Percentiles rank a stretch among this genome's conserved stretches.
These are phyloP conservation scores for Actias luna DNA, from an alignment of 2,888 invertebrate species.

Conservation along the genomic window DNA sequence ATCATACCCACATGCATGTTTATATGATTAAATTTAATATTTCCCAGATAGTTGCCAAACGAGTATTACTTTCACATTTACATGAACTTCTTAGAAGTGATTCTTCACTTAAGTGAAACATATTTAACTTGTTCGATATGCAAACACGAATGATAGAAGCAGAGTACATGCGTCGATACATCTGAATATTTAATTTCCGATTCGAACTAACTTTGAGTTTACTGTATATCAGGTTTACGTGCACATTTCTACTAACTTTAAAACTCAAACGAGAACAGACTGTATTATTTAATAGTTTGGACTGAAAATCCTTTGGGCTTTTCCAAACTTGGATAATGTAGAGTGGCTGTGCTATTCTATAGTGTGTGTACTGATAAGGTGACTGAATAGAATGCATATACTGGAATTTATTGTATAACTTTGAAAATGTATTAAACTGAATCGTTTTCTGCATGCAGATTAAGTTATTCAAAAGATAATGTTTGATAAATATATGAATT, in stretches of 20 bases:
- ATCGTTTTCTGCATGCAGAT: background rate
- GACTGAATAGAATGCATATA: background rate
- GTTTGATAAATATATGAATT: no score
- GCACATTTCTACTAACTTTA: background rate
- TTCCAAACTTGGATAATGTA: background rate
- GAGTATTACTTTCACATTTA: background rate
- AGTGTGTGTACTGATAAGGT: background rate
- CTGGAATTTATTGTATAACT: background rate
- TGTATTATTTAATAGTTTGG: background rate
- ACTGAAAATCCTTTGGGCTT: background rate
- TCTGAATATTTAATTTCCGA: conserved; percentile 15
- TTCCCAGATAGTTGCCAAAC: background rate
- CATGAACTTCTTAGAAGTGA: no score
- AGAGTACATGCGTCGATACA: conserved; percentile 7
- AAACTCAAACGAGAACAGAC: background rate
- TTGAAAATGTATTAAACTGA: background rate
- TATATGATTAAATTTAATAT: no score
- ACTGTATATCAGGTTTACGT: conserved; percentile 2
- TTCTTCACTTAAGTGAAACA: background rate
- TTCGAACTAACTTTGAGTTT: conserved; percentile 7
- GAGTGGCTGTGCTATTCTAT: background rate
- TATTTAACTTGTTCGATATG: background rate
- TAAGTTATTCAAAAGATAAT: background rate
- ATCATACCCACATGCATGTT: no score
- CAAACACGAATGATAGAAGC: conserved; percentile 2